Base-by-base conservation (phyloP, 2,888 invertebrate species). In the Cistogaster globosa region DNA sequence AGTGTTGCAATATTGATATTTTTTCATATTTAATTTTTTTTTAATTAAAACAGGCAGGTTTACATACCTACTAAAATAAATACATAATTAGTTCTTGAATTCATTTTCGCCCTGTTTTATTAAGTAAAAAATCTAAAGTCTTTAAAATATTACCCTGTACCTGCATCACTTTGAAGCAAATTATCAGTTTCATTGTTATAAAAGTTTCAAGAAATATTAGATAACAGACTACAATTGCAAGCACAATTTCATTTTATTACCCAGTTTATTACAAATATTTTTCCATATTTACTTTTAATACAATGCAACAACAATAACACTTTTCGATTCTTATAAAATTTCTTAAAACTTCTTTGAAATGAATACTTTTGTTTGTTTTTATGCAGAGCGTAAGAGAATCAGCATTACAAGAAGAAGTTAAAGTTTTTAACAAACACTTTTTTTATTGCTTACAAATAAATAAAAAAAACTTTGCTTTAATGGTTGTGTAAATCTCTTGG, bases 191-290 rank as follows among this genome's bases (percentile, higher is more conserved):
- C 60, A 26, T 60, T 55, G 68, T 12, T 60, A 22, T 63, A 65
- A 65, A 72, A 78, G 42, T 71, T 55, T 62, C 71, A 57, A 36
- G 45, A 55, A 45, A 79, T 57, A 55, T 38, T 55, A 45, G 20
- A 57, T 45, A 74, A 51, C 16, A 74, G 67, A 57, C 65, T 51
- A 65, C 83, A 80, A 84, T 65, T 84, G 71, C 72, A 51, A 62
- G 55, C 42, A 62, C 58, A 65, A 81, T 57, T 60, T 63, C 3
- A 48, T 60, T 63, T 71, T 71, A 65, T 42, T 48, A 38, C 32
- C 20, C 20, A 32, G 22, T 36, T 14, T 60, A 65, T 38, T 55
- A n/a, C n/a, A n/a, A n/a, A n/a, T n/a, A n/a, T n/a, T n/a, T n/a
- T n/a, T n/a, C n/a, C n/a, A 60, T 60, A 12, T 58, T 48, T 38